Evolutionary conservation across 64 coral and sea anemone genomes (phyloP).

Genomic region (Pocillopora verrucosa): DNA sequence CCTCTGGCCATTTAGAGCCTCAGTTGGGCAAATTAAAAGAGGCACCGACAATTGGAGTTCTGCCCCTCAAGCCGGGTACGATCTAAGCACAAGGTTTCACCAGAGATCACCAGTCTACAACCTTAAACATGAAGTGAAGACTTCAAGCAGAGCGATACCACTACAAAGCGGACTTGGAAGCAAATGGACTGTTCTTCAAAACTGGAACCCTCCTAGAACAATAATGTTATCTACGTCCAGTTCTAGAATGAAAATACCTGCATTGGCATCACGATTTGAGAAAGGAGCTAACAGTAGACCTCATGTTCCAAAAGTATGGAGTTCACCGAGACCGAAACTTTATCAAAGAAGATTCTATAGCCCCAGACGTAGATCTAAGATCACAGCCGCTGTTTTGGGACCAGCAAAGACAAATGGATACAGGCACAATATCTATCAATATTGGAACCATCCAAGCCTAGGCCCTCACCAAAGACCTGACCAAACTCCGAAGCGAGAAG

Average conservation of each 20-base stretch:
- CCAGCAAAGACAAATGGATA: not conserved
- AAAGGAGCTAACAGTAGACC: not conserved
- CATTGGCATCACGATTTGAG: not conserved
- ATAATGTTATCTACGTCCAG: not conserved
- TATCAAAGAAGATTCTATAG: not conserved
- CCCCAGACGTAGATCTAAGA: not conserved
- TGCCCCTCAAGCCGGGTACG: not conserved
- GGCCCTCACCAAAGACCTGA: not conserved
- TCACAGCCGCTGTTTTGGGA: not conserved
- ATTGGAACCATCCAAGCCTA: not conserved
- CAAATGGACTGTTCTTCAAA: not conserved
- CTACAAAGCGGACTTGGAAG: not conserved
- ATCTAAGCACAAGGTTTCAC: not conserved
- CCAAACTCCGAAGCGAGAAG: not conserved
- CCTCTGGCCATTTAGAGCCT: not conserved
- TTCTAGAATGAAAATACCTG: not conserved
- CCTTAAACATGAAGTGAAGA: not conserved
- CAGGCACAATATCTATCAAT: not conserved
- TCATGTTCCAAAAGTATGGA: not conserved
- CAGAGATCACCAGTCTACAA: not conserved
- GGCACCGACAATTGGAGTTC: not conserved
- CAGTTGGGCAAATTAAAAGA: not conserved
- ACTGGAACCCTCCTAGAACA: not conserved
- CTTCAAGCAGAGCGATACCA: not conserved
- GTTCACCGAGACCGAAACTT: not conserved